Base-by-base conservation (phyloP, 2,888 invertebrate genomes). In the Allophyes oxyacanthae region DNA sequence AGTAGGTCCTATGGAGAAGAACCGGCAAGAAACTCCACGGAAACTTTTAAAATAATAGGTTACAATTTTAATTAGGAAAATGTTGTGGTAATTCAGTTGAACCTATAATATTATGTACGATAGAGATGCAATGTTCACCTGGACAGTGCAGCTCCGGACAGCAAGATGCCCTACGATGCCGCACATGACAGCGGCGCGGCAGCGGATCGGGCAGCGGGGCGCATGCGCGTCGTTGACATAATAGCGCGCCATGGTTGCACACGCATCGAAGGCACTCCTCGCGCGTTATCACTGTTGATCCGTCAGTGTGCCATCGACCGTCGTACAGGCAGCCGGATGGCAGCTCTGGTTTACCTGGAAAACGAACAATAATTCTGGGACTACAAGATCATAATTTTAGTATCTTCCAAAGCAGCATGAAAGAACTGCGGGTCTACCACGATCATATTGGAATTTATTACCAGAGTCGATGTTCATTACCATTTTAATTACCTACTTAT, bases 261-360 rank as follows among this genome's bases (percentile, higher is more conserved):
- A 95, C 95, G 88, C 98, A 98, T 75, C 95, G 95, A 55, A 98
- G 92, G 83, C 98, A 98, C 26, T 97, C 96, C 86, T 97, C 97
- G 51, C 95, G 94, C 53, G 97, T 96, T 60, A 92, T 86, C 72
- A 97, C 97, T 58, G 95, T 88, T 36, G 94, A 90, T 33, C 96
- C 96, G 78, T 96, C 96, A 7, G 94, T 94, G 87, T 96, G 96
- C 89, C 95, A 95, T 53, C 95, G 95, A 26, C 96, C 96, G 77
- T 96, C 96, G 89, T 97, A 97, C 82, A 95, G 93, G 85, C 98
- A 98, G 57, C 96, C 96, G 75, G 77, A 64, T 3, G 85, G 81
- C 8, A 82, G 59, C 34, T 56, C 71, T 2, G 69, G 60, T 0
- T 64, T 14, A 20, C 56, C 68, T 66, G 55, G 30, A 66, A 4